Conservation (phyloP, 2,888 invertebrate genomes). For the Thymelicus sylvestris region DNA sequence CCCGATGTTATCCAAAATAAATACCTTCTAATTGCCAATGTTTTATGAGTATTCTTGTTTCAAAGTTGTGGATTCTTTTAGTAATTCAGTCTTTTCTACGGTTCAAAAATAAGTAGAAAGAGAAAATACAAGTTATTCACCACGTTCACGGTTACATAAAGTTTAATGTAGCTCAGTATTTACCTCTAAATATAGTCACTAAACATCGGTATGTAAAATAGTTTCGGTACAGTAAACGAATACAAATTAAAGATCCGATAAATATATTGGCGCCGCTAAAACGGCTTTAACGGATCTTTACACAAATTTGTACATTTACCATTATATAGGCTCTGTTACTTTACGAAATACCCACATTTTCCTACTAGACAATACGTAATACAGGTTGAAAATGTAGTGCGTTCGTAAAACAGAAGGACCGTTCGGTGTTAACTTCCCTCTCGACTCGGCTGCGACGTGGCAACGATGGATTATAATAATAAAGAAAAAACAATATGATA, state of each 20-base stretch:
- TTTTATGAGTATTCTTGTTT: constrained; percentile 77
- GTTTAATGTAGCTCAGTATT: constrained; percentile 68
- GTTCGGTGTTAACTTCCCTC: constrained; percentile 49
- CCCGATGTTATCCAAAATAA: constrained; percentile 62
- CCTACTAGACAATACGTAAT: constrained; percentile 46
- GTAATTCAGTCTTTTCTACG: constrained; percentile 80
- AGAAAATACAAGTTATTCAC: constrained; percentile 57
- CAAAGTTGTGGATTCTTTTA: constrained; percentile 69
- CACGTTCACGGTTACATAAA: constrained; percentile 66
- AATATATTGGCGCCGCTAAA: constrained; percentile 41
- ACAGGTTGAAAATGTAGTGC: constrained; percentile 50
- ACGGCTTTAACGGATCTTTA: constrained; percentile 40
- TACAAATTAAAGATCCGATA: constrained; percentile 56
- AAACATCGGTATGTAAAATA: constrained; percentile 83
- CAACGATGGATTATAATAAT: constrained; percentile 57
- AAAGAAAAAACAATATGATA: constrained; percentile 71
- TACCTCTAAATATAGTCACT: constrained; percentile 74
- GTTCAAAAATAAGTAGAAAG: constrained; percentile 70
- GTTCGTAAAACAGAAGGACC: constrained; percentile 60
- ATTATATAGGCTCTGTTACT: constrained; percentile 52
- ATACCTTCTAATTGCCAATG: constrained; percentile 67
- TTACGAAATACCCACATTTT: constrained; percentile 60
- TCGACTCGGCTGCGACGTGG: constrained; percentile 58
- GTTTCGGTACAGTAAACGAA: constrained; percentile 62
- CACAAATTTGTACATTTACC: constrained; percentile 58